Evolutionary conservation across 2,113 vertebrate genomes (phyloP), one percentile per base, ranked within the genome.

Genomic region (Octodon degus): DNA sequence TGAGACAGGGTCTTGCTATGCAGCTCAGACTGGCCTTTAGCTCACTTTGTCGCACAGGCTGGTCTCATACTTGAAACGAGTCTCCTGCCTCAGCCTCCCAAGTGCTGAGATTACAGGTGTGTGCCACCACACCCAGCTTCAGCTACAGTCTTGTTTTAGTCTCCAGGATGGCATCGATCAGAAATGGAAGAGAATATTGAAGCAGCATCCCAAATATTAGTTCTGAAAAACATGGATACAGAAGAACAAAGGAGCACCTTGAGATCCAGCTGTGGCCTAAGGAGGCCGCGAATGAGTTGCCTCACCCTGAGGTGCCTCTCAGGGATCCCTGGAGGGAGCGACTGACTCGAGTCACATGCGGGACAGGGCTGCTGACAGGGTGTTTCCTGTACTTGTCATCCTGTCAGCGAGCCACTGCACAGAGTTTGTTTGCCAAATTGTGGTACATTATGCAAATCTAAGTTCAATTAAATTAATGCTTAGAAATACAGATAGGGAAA

Each of bases 401-500:
- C 13, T 7, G 83, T 95, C 93, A 93, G 96, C 12, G 55, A 55
- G 87, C 77, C 89, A 32, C 72, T 37, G 53, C 27, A 60, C 34
- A 4, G 7, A 9, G 30, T 67, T 68, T 9, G 91, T 82, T 74
- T 84, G 50, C 86, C 55, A 63, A 68, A 83, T 62, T 50, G 76
- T 68, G 74, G 85, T 70, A 8, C 62, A 32, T 90, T 80, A 50
- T n/a, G 53, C 40, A 53, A 40, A 25, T 65, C 24, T 43, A 82
- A 86, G 55, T 50, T 96, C 86, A 67, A 5, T 85, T 53, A 63
- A 34, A 81, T 93, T 40, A n/a, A 30, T 40, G 85, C 89, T 92
- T 92, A 83, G 95, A 90, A 94, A 83, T 24, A 67, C 62, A 50
- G 84, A 22, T 2, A 8, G 79, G 79, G 87, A 50, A 94, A 70